phyloP scores from a whole-genome alignment of 1,140 invertebrate species.

The Aphelenchoides fujianensis region DNA sequence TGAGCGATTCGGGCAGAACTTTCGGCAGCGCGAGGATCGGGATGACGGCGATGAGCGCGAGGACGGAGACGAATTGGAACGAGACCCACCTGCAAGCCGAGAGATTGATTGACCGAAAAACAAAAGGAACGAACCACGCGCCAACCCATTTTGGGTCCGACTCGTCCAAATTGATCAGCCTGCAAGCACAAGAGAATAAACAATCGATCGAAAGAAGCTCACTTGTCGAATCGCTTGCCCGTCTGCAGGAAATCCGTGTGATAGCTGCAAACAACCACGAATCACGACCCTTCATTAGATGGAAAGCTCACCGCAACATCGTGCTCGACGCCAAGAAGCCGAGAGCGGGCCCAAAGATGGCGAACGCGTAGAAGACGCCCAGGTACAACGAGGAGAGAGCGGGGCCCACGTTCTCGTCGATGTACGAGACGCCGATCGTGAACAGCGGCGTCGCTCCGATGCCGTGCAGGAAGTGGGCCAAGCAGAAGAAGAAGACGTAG shows the following conservation, averaged over 20 bases:
- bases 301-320: conserved; percentile 56
- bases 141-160: too few species aligned
- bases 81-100: too few species aligned
- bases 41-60: conserved; percentile 56
- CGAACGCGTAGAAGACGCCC: conserved; percentile 61
- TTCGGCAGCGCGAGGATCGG: conserved; percentile 59
- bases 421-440: conserved; percentile 61
- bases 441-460: conserved; percentile 62
- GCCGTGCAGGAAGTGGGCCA: conserved; percentile 62
- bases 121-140: too few species aligned
- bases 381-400: conserved; percentile 59
- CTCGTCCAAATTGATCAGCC: conserved; percentile 54
- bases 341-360: conserved; percentile 59
- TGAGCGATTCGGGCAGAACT: conserved; percentile 58
- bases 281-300: too few species aligned
- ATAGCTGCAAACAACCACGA: too few species aligned
- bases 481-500: conserved; percentile 61
- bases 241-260: conserved; percentile 61
- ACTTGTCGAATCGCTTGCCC: conserved; percentile 42
- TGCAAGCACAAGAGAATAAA: too few species aligned
- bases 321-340: conserved; percentile 53
- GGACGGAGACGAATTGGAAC: conserved; percentile 49
- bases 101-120: too few species aligned
- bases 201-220: conserved; percentile 20
- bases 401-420: conserved; percentile 62